Base-by-base conservation (phyloP, 2,113 vertebrate genomes). In the Gorilla gorilla region DNA sequence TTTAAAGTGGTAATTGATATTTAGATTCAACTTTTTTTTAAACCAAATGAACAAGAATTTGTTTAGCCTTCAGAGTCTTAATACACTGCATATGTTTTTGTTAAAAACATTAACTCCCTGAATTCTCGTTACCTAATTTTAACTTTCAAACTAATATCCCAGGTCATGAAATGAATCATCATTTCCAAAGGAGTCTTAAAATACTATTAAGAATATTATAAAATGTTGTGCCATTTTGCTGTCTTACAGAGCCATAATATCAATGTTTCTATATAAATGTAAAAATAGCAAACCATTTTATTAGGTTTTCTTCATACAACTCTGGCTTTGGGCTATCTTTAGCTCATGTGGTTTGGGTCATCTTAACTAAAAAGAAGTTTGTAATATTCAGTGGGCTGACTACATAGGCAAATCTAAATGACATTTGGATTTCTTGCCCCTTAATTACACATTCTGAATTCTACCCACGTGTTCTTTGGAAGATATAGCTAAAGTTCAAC, bases 181-280 rank as follows among this genome's bases (percentile, higher is more conserved):
- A 86, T 95, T 96, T 97, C 73, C 73, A 93, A 86, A 61, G 38
- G 38, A 30, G 89, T 78, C 8, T 89, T 91, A 93, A 97, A 95
- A 76, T 90, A 48, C 30, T 94, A 50, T 90, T 95, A 81, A 90
- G 38, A 80, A 85, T 73, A 48, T 84, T 7, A 73, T 96, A 90
- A 97, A 93, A 57, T 90, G 52, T 68, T 57, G 17, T 95, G 23
- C n/a, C n/a, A 91, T 76, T 95, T 94, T 55, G 23, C 83, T 86
- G 11, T 91, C 61, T 85, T 22, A n/a, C 20, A 91, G 40, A 85
- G 45, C 20, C 10, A 35, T 97, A 96, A 81, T 91, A 78, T 94
- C 35, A 86, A 4, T 61, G 17, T 79, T 96, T 96, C 64, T 90
- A 16, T 8, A 43, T 90, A 59, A 83, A 95, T 97, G 30, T 91